Evolutionary conservation across 2,113 vertebrate species (phyloP).

Genomic region (Trogon surrucura): DNA sequence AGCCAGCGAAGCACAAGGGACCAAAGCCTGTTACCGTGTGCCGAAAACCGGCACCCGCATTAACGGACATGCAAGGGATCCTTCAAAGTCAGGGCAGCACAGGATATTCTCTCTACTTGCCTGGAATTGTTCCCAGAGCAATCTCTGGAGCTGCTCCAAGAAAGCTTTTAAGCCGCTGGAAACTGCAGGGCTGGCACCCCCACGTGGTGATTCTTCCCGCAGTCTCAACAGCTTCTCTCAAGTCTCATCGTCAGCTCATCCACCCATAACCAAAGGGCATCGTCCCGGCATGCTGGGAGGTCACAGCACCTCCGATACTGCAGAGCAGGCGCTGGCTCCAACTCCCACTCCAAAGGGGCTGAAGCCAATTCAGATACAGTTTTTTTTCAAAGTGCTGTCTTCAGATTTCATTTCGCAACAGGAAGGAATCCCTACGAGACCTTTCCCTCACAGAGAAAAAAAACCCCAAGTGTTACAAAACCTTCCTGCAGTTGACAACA

Average conservation of each 20-base stretch:
- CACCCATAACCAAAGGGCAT: no score
- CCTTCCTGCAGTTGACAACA: rapidly evolving
- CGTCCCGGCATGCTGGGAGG: rapidly evolving
- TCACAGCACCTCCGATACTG: neutral
- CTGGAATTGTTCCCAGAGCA: neutral
- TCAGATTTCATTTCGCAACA: neutral
- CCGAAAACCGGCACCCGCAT: neutral
- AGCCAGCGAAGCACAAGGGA: neutral
- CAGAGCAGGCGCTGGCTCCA: rapidly evolving
- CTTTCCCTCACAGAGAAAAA: neutral
- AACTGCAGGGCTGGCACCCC: constrained; percentile 54
- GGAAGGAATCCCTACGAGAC: rapidly evolving
- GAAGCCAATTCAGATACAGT: rapidly evolving
- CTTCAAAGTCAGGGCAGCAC: neutral
- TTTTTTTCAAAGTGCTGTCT: no score
- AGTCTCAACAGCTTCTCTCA: neutral
- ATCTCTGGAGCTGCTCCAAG: constrained; percentile 21
- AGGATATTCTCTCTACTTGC: neutral
- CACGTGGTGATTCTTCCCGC: neutral
- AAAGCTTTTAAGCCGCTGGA: neutral
- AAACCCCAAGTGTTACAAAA: neutral
- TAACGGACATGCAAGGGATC: neutral
- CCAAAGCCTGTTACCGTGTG: rapidly evolving
- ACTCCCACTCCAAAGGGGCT: neutral
- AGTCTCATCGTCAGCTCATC: rapidly evolving